Percentiles rank a stretch among this genome's conserved stretches.
phyloP scores from a whole-genome alignment of 2,113 vertebrate genomes.

The Oxyruncus cristatus region DNA sequence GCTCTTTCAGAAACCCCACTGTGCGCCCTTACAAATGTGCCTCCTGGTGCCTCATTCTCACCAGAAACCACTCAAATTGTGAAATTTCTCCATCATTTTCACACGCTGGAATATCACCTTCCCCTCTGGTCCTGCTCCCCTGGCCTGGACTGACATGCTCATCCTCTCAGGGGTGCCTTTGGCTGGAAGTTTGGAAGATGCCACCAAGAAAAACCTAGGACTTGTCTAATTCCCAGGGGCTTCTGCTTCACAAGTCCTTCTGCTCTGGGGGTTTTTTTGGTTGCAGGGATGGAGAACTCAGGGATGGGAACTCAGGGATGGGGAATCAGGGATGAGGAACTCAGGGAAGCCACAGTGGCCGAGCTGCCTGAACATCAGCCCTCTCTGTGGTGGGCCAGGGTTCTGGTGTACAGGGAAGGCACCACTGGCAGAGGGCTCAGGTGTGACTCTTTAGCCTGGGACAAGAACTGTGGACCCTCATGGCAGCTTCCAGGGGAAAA shows the following conservation, averaged over 20 bases:
- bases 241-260: background rate
- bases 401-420: background rate
- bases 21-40: background rate
- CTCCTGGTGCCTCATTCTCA: background rate
- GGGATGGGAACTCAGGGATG: too few species aligned
- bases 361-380: background rate
- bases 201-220: background rate
- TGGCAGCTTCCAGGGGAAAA: background rate
- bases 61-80: rapidly evolving
- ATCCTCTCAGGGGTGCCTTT: background rate
- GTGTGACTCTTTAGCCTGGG: background rate
- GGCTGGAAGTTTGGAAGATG: background rate
- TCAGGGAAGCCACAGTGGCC: rapidly evolving
- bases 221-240: background rate
- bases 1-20: background rate
- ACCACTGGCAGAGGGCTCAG: background rate
- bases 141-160: background rate
- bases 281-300: background rate
- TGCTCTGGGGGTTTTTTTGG: background rate
- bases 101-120: rapidly evolving
- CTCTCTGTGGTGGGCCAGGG: background rate
- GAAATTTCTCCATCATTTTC: background rate
- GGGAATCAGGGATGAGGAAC: background rate
- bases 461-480: background rate
- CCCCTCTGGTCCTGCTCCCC: too few species aligned